Percentiles rank a stretch among this genome's conserved stretches.
phyloP scores from a whole-genome alignment of 2,888 invertebrate species.

The Xylocampa areola region DNA sequence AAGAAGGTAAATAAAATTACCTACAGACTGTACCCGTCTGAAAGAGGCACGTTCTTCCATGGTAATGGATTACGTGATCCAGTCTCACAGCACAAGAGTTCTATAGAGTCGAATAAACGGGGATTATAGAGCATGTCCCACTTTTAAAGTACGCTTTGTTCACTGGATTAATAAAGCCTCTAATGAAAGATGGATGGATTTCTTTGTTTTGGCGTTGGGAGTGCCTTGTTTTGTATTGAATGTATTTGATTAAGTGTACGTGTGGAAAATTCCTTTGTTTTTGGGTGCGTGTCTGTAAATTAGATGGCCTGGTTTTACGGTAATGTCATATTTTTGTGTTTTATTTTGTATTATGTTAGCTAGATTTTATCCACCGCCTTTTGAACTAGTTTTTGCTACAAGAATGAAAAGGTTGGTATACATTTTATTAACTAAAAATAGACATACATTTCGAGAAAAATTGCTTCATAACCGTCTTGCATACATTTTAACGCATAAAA shows the following conservation, averaged over 20 bases:
- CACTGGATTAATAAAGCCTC: constrained; percentile 53
- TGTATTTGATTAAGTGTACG: constrained; percentile 17
- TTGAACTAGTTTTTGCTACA: too few relatives aligned
- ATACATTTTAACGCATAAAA: too few relatives aligned
- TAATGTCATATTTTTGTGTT: background rate
- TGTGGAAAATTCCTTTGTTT: constrained; percentile 7
- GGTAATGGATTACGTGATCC: constrained; percentile 85
- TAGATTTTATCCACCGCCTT: too few relatives aligned
- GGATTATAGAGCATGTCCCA: constrained; percentile 61
- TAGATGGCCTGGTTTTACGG: background rate
- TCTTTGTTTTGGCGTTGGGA: constrained; percentile 43
- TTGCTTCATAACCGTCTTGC: too few relatives aligned
- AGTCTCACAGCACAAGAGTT: constrained; percentile 57
- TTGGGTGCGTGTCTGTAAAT: background rate
- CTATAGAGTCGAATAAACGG: constrained; percentile 57
- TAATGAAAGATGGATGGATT: constrained; percentile 51
- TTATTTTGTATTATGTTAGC: too few relatives aligned
- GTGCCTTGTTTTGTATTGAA: constrained; percentile 11
- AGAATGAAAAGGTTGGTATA: too few relatives aligned
- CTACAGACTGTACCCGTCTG: constrained; percentile 61
- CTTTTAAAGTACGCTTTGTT: constrained; percentile 62
- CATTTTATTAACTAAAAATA: too few relatives aligned
- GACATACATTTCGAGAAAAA: too few relatives aligned
- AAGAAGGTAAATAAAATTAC: constrained; percentile 78
- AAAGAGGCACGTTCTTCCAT: constrained; percentile 76